Evolutionary conservation across 2,113 vertebrate genomes (phyloP).

Genomic region (Lucifuga dentata): DNA sequence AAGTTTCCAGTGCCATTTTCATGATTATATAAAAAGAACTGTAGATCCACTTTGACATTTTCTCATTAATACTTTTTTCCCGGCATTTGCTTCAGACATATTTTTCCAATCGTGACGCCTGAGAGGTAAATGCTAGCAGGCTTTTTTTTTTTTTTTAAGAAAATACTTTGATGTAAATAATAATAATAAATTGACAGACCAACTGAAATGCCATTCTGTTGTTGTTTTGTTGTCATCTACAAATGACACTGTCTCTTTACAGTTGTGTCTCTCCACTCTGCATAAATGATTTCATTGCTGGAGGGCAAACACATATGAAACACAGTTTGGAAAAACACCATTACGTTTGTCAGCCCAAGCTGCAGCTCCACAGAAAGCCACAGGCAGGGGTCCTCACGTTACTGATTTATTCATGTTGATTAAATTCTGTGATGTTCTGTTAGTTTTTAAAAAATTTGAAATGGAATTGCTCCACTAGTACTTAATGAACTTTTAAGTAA

Average conservation of each 20-base stretch:
- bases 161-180: constrained; percentile 1
- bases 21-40: constrained; percentile 43
- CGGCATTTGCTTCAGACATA: background rate
- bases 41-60: constrained; percentile 57
- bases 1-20: constrained; percentile 56
- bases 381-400: too few species aligned
- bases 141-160: constrained; percentile 17
- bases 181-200: background rate
- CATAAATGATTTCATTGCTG: constrained; percentile 28
- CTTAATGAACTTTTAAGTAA: too few species aligned
- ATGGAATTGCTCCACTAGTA: too few species aligned
- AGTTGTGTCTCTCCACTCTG: background rate
- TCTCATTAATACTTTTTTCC: constrained; percentile 35
- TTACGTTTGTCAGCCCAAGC: too few species aligned
- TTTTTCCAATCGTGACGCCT: constrained; percentile 13
- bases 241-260: background rate
- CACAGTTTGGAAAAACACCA: background rate
- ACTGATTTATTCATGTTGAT: too few species aligned
- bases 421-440: too few species aligned
- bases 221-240: constrained; percentile 5
- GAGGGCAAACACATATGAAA: background rate
- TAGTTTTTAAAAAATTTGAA: too few species aligned
- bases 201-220: constrained; percentile 4
- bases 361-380: too few species aligned
- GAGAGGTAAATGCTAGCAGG: constrained; percentile 34